Base-by-base conservation (phyloP, 2,888 invertebrate species). In the Noctua pronuba region DNA sequence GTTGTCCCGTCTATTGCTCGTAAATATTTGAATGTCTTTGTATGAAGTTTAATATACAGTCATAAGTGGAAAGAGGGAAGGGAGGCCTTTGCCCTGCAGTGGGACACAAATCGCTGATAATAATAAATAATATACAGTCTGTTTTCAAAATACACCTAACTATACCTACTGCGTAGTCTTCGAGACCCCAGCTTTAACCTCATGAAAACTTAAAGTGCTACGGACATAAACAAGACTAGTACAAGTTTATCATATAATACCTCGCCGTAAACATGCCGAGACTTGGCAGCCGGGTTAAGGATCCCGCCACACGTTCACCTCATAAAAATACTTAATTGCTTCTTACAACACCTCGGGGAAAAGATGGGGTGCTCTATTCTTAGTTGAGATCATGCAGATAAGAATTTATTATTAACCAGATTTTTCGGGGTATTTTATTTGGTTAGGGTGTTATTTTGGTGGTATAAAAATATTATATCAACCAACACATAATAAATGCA, bases 241-340 rank as follows among this genome's bases (percentile, higher is more conserved):
- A 69, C 69, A 67, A 85, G 85, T 85, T 81, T 81, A 81, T 85
- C 80, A 85, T 81, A 81, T 85, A 80, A 85, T 80, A 85, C 85
- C 84, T 72, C 35, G 21, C 62, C 67, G 46, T 81, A 81, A 81
- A 81, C 80, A 81, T 72, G 85, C 67, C 73, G 55, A 67, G 85
- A 72, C 46, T 85, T 82, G 68, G 83, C 72, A 72, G 86, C 67
- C 52, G 77, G 83, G 86, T 77, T 83, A 83, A 83, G 62, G 77
- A 76, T 83, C 72, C 68, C 44, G 68, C 83, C 83, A 76, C 83
- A 86, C 86, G 82, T 83, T 86, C 83, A 77, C 86, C 86, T 86
- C 86, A 76, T 83, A 83, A 83, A 83, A 83, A 86, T 72, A 68
- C 65, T 77, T 83, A 83, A 83, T 83, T 83, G 83, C 86, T 86